These are phyloP conservation scores for Porites rus DNA, from an alignment of 92 coral and sea anemone genomes.

Conservation along the genomic window DNA sequence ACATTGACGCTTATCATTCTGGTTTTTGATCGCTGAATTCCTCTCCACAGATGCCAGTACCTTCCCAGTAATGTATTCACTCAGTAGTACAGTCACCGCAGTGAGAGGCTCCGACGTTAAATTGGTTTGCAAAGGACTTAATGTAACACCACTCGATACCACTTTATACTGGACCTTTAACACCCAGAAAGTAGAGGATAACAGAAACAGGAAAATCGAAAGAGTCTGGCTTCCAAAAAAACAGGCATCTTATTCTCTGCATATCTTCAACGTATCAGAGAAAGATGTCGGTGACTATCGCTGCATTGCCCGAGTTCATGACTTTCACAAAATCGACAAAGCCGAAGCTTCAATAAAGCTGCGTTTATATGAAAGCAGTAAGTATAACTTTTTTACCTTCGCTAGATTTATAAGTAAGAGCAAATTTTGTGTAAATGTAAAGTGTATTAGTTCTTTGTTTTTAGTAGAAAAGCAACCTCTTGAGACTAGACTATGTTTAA, in stretches of 20 bases:
- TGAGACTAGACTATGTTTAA: too few species aligned
- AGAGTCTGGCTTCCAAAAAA: not conserved
- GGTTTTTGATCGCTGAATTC: not conserved
- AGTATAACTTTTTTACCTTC: not conserved
- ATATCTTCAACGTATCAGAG: conserved; percentile 18
- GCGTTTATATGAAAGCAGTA: not conserved
- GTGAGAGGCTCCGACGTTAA: conserved; percentile 4
- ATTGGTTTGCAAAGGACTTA: not conserved
- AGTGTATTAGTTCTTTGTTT: too few species aligned
- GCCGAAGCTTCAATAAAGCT: not conserved
- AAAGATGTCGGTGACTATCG: conserved; percentile 30
- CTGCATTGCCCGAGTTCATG: not conserved
- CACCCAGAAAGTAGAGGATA: not conserved
- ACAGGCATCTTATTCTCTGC: not conserved
- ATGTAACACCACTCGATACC: not conserved
- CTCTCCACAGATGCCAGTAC: not conserved
- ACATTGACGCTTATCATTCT: not conserved
- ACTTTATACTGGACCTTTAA: conserved; percentile 2
- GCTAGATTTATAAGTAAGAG: too few species aligned
- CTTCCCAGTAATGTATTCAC: not conserved
- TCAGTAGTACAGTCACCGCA: not conserved
- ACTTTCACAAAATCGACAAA: not conserved
- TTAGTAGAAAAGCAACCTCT: too few species aligned
- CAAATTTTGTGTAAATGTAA: too few species aligned
- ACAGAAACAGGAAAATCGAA: not conserved